Base-by-base conservation (phyloP, 2,888 invertebrate genomes). In the Lobophora halterata region DNA sequence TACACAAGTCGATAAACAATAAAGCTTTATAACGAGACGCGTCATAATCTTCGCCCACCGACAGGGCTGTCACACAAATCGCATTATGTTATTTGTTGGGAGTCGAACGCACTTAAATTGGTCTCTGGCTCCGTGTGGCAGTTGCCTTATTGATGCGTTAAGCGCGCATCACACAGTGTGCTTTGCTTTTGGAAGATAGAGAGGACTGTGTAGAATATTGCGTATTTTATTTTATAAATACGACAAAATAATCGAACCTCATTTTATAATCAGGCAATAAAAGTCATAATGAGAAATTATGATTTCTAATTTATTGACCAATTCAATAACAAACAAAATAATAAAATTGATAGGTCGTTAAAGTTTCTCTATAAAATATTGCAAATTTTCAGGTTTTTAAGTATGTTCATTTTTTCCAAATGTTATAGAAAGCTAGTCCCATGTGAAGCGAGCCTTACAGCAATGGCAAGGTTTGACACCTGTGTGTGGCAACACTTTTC, bases 1-100 rank as follows among this genome's bases (percentile, higher is more conserved):
- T 47, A 47, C 47, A 49, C 45, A 36, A 55, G 61, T 55, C 65
- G 64, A 68, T 72, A 79, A 80, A 81, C 79, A 80, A 81, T 76
- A 68, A 67, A 62, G 63, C 60, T 54, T 56, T 61, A 67, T 82
- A 83, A 83, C 82, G 79, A 82, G 79, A 61, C 71, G 60, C 59
- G 74, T 72, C 71, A 77, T 78, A 77, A 79, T 66, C 67, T 70
- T 71, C 71, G 57, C 67, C 67, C 67, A 70, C 67, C 53, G 54
- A 51, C 58, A 47, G 54, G 49, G 61, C 68, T 67, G 78, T 72
- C 79, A 57, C 76, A 76, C 79, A 79, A 79, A 78, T 79, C 72
- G 70, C 68, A 72, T 71, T 72, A 71, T 50, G 58, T 68, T 75
- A 73, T 74, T 73, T 71, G 71, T 63, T 54, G 58, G 49, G 55